Base-by-base conservation (phyloP, 2,113 vertebrate genomes). In the Stomatorhinus ivindoensis region DNA sequence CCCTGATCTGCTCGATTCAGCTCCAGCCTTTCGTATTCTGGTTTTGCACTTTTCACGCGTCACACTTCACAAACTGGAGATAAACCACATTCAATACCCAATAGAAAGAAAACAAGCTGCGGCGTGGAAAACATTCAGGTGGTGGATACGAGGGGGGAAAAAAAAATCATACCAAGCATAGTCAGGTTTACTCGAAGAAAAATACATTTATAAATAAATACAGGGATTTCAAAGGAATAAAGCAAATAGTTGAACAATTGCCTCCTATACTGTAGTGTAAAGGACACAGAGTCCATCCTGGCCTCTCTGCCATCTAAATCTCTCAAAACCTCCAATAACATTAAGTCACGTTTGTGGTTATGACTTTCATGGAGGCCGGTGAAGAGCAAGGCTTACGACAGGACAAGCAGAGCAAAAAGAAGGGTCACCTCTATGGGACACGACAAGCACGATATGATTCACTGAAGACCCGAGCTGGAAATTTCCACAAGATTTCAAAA, bases 191-290 rank as follows among this genome's bases (percentile, higher is more conserved):
- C 73, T 42, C 73, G 17, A 80, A 80, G 35, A 80, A 80, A 42
- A 83, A 89, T 4, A 27, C 85, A 39, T 3, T 31, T 31, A 87
- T 87, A 51, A 24, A 88, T 84, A 39, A 88, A 90, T 44, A 89
- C 35, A 82, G 88, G 35, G 4, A 55, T 55, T n/a, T 83, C 61
- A 90, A 91, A 92, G 92, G 91, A 92, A 90, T 93, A 91, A 92
- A 92, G 88, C 44, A 93, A 94, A 93, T 90, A 90, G 92, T 93
- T 93, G 94, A 93, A 92, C 89, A 92, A 94, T 90, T 42, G 48
- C 21, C 19, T 73, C 35, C 31, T 15, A 35, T 44, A 3, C 35
- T 69, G 53, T 24, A 80, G 35, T 87, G 87, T 35, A 9, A 88
- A 11, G 19, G 58, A 35, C 73, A 42, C 61, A 1, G 24, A 8